Base-by-base conservation (phyloP, 2,797 vertebrate genomes). In the Lacerta agilis region DNA sequence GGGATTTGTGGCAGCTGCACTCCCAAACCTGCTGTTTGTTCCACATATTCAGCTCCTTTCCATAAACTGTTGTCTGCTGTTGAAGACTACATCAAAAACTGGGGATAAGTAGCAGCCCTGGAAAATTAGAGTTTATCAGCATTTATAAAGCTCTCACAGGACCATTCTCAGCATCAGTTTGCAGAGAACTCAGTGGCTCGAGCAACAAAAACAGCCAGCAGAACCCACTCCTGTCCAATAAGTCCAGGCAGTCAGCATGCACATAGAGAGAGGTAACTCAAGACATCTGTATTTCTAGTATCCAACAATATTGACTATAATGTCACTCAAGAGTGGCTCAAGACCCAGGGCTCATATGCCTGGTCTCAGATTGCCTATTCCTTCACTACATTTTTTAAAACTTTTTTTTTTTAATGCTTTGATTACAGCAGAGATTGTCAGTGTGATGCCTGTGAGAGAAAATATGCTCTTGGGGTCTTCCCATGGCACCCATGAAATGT, bases 251-350 rank as follows among this genome's bases (percentile, higher is more conserved):
- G 89, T 23, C 41, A 82, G 36, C 95, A 95, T 95, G 95, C 94
- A 94, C 49, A n/a, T n/a, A 49, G 87, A 89, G 92, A 93, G 93
- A 92, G 91, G 93, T 90, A 90, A 93, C 94, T 94, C 91, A 92
- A 94, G 91, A 0, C 17, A 92, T 94, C 94, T 0, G 0, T 89
- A 85, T 94, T 94, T 85, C 90, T 66, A 0, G 3, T 79, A 58
- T 23, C 0, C 15, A 75, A 67, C 58, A 5, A 17, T 0, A 8
- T 23, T 80, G 41, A 20, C 7, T 38, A 83, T 23, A 27, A 5
- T 25, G 15, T 9, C 17, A 17, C 25, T 43, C 15, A 18, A 33
- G 72, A 15, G 33, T 73, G 18, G 17, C 72, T 20, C 72, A 11
- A 33, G 29, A 17, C 18, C 72, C 13, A 17, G 20, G 20, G 23